Evolutionary conservation across 2,113 vertebrate genomes (phyloP).

Genomic region (Seriola quinqueradiata): DNA sequence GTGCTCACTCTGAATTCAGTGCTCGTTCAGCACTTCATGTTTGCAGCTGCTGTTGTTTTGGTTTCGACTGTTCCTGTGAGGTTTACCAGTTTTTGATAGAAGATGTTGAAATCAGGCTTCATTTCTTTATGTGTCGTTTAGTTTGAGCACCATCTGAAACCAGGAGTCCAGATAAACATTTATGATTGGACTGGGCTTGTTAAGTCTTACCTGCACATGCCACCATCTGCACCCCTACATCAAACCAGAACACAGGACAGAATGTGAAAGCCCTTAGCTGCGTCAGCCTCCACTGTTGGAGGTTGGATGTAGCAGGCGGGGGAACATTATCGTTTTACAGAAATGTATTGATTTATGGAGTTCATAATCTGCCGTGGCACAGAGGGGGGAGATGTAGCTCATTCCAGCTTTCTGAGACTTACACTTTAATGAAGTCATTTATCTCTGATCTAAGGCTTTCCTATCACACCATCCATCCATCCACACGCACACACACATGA

Average conservation of each 20-base stretch:
- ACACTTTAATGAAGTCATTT: conserved; percentile 86
- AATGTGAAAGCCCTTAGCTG: conserved; percentile 42
- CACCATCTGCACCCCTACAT: neutral
- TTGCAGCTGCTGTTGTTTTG: neutral
- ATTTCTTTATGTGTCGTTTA: neutral
- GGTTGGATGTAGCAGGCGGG: conserved; percentile 45
- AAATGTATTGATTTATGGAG: conserved; percentile 84
- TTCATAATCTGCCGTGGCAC: conserved; percentile 81
- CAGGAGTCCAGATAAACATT: neutral
- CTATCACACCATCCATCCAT: conserved; percentile 56
- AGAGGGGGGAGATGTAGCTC: conserved; percentile 68
- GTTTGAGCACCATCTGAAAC: neutral
- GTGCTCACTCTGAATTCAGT: neutral
- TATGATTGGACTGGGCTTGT: neutral
- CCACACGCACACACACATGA: conserved; percentile 25
- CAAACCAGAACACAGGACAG: conserved; percentile 28
- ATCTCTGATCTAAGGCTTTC: conserved; percentile 82
- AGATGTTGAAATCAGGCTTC: neutral
- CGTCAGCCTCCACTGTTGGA: conserved; percentile 35
- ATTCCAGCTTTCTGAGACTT: conserved; percentile 77
- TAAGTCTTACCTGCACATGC: neutral
- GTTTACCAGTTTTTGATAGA: neutral
- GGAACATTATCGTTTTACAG: conserved; percentile 66
- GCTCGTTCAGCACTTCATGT: neutral
- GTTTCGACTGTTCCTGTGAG: neutral